These are phyloP conservation scores for Mola mola DNA, from an alignment of 2,113 vertebrate species.

Conservation along the genomic window DNA sequence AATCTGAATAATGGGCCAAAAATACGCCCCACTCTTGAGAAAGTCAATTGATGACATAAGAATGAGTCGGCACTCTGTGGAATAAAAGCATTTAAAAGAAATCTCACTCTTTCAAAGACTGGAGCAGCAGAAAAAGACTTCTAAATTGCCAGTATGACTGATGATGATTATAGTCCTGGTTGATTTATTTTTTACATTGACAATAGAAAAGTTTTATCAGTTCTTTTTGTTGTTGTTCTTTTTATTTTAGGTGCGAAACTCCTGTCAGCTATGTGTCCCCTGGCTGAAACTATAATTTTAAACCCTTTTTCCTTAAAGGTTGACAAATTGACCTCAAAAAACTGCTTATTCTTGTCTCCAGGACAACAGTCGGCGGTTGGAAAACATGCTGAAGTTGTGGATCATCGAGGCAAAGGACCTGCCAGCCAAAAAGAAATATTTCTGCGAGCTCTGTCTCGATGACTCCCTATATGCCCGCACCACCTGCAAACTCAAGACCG, in stretches of 20 bases:
- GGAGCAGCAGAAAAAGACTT: not conserved
- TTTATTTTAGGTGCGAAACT: too few species aligned
- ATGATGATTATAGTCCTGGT: too few species aligned
- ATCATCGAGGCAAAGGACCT: conserved; percentile 99
- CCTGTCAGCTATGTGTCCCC: too few species aligned
- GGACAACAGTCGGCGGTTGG: conserved; percentile 97
- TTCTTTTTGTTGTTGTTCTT: too few species aligned
- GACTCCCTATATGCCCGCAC: conserved; percentile 97
- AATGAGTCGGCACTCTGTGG: conserved; percentile 30
- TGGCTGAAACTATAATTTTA: too few species aligned
- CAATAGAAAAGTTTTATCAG: too few species aligned
- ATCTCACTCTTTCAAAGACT: conserved; percentile 6
- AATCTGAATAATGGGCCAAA: conserved; percentile 31
- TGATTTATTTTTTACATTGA: too few species aligned
- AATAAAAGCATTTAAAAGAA: conserved; percentile 18
- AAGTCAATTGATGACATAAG: conserved; percentile 41
- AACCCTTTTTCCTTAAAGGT: too few species aligned
- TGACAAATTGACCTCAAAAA: too few species aligned
- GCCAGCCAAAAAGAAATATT: conserved; percentile 97
- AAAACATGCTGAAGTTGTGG: conserved; percentile 95
- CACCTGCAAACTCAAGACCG: conserved; percentile 97
- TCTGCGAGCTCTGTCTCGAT: conserved; percentile 96
- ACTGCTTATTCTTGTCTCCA: too few species aligned
- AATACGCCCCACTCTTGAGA: conserved; percentile 17
- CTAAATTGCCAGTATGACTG: not conserved